These are phyloP conservation scores for Amblyjoppa proteus DNA, from an alignment of 2,888 invertebrate genomes.

Conservation along the genomic window DNA sequence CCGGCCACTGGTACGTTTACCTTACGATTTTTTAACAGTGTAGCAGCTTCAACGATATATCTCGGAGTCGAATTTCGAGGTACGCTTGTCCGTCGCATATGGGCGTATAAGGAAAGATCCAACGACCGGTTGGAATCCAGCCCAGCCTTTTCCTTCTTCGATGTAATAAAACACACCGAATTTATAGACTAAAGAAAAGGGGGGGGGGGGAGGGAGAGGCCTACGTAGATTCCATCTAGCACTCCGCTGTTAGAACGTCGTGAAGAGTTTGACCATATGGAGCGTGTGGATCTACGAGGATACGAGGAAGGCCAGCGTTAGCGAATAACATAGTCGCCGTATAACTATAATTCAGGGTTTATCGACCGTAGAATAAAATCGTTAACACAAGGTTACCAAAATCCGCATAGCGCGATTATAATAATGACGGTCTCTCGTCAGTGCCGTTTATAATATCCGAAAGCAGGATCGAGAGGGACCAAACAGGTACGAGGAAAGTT, in stretches of 20 bases:
- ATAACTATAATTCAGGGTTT: background rate
- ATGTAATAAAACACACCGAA: conserved; percentile 9
- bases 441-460: conserved; percentile 51
- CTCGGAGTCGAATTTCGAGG: background rate
- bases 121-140: conserved; percentile 11
- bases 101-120: conserved; percentile 5
- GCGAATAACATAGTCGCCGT: background rate
- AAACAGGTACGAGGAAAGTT: conserved; percentile 76
- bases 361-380: conserved; percentile 44
- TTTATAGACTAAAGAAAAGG: background rate
- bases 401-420: conserved; percentile 5
- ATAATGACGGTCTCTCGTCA: conserved; percentile 37
- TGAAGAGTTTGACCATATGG: background rate
- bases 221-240: background rate
- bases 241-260: background rate
- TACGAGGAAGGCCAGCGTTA: background rate
- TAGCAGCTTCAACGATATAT: background rate
- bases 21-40: no score
- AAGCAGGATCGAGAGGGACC: conserved; percentile 49
- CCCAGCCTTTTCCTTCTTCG: conserved; percentile 4
- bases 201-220: no score
- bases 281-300: background rate
- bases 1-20: no score
- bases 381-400: conserved; percentile 31
- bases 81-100: background rate